A percentile compares a stretch with the other conserved stretches of the same genome.
Evolutionary conservation across 23 tunicate species (phyloP).

Genomic region (Ciona savignyi): DNA sequence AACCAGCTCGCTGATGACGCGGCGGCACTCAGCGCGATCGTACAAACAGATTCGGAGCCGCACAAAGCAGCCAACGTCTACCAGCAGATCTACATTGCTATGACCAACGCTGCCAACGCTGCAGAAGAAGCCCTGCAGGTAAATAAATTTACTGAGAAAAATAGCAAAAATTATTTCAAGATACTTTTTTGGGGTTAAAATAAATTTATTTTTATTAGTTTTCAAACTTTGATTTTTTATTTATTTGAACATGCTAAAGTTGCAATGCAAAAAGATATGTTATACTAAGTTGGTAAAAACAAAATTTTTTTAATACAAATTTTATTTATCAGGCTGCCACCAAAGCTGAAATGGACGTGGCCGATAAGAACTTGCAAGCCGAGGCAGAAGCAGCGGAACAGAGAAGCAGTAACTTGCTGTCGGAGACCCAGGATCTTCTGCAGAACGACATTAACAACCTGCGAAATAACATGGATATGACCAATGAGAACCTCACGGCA

Average conservation of each 20-base stretch:
- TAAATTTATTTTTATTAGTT: too few relatives aligned
- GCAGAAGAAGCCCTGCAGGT: conserved; percentile 57
- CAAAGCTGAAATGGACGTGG: conserved; percentile 25
- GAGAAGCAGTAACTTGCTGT: conserved; percentile 19
- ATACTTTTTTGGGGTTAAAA: too few relatives aligned
- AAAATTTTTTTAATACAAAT: neutral
- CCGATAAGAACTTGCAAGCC: conserved; percentile 13
- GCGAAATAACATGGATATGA: conserved; percentile 10
- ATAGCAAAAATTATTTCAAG: too few relatives aligned
- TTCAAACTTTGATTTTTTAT: too few relatives aligned
- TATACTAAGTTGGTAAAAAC: too few relatives aligned
- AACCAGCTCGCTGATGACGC: conserved; percentile 35
- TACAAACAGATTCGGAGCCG: conserved; percentile 10
- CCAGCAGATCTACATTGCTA: conserved; percentile 27
- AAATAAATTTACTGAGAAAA: neutral
- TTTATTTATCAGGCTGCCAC: conserved; percentile 27
- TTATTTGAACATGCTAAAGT: too few relatives aligned
- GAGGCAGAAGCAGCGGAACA: conserved; percentile 23
- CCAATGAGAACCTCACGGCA: too few relatives aligned
- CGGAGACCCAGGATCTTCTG: conserved; percentile 13
- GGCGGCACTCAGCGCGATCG: conserved; percentile 23
- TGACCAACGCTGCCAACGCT: conserved; percentile 47
- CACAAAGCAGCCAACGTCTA: conserved; percentile 40
- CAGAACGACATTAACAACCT: conserved; percentile 2
- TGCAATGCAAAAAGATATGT: too few relatives aligned